Evolutionary conservation across 2,113 vertebrate species (phyloP).

Genomic region (Petaurus breviceps): DNA sequence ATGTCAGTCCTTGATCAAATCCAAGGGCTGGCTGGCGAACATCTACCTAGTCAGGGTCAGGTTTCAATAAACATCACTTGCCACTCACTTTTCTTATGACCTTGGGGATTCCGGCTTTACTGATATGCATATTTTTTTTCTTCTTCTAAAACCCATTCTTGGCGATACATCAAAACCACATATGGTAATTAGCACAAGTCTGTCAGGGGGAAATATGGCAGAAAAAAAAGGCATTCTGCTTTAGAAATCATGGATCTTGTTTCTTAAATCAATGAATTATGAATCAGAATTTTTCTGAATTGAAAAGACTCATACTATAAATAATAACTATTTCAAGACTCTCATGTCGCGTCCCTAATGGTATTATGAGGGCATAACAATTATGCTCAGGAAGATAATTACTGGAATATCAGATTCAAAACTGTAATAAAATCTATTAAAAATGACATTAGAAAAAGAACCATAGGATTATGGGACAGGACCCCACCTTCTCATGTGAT

Average conservation of each 20-base stretch:
- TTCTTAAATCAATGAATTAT: not conserved
- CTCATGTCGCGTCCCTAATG: slow-evolving; percentile 52
- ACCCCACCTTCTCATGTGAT: not conserved
- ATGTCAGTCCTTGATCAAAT: not conserved
- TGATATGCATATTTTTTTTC: slow-evolving; percentile 68
- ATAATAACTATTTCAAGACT: slow-evolving; percentile 73
- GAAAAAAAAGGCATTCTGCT: not conserved
- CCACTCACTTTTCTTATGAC: slow-evolving; percentile 76
- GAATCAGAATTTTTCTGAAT: slow-evolving; percentile 15
- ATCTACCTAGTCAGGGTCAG: slow-evolving; percentile 22
- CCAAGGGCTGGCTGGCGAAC: not conserved
- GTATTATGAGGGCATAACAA: slow-evolving; percentile 63
- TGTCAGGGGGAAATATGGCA: slow-evolving; percentile 34
- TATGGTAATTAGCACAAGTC: slow-evolving; percentile 57
- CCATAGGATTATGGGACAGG: not conserved
- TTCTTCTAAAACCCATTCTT: slow-evolving; percentile 47
- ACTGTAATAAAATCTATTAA: slow-evolving; percentile 68
- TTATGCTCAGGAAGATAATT: slow-evolving; percentile 80
- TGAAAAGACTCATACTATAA: slow-evolving; percentile 37
- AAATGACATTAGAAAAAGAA: slow-evolving; percentile 47
- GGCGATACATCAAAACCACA: slow-evolving; percentile 68
- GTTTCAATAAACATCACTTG: slow-evolving; percentile 73
- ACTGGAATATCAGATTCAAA: slow-evolving; percentile 68
- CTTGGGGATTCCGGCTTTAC: slow-evolving; percentile 71
- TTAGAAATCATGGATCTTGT: not conserved